phyloP scores from a whole-genome alignment of 1,140 invertebrate species.

The Nymphalis io region DNA sequence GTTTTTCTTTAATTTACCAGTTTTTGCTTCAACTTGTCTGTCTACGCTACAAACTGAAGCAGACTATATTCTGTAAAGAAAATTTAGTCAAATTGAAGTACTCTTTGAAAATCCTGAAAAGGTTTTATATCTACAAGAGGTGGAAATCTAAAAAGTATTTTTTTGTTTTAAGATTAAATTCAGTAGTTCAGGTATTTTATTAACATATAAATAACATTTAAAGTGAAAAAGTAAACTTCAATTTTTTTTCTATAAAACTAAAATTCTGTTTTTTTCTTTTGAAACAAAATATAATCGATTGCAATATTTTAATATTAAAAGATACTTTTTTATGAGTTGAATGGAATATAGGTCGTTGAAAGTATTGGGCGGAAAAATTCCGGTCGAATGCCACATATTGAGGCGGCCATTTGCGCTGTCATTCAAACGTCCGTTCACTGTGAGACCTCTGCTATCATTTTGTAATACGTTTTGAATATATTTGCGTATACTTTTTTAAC shows the following conservation, averaged over 20 bases:
- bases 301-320: slow-evolving; percentile 2
- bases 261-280: no score
- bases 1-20: slow-evolving; percentile 38
- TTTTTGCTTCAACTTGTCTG: slow-evolving; percentile 22
- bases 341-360: slow-evolving; percentile 13
- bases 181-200: background rate
- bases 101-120: slow-evolving; percentile 10
- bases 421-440: slow-evolving; percentile 9
- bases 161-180: slow-evolving; percentile 1
- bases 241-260: no score
- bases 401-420: slow-evolving; percentile 13
- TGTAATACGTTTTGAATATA: slow-evolving; percentile 13
- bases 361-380: slow-evolving; percentile 14
- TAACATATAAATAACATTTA: background rate
- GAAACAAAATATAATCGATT: background rate
- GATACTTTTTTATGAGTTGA: slow-evolving; percentile 6
- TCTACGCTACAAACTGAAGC: slow-evolving; percentile 11
- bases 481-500: background rate
- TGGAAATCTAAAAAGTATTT: background rate
- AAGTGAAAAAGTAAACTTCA: background rate
- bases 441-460: slow-evolving; percentile 6
- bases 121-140: background rate
- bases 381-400: slow-evolving; percentile 14
- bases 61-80: slow-evolving; percentile 14
- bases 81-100: slow-evolving; percentile 17